A percentile compares a stretch with the other conserved stretches of the same genome.
These are phyloP conservation scores for Enteromius anoplus DNA, from an alignment of 2,797 vertebrate species.

Conservation along the genomic window DNA sequence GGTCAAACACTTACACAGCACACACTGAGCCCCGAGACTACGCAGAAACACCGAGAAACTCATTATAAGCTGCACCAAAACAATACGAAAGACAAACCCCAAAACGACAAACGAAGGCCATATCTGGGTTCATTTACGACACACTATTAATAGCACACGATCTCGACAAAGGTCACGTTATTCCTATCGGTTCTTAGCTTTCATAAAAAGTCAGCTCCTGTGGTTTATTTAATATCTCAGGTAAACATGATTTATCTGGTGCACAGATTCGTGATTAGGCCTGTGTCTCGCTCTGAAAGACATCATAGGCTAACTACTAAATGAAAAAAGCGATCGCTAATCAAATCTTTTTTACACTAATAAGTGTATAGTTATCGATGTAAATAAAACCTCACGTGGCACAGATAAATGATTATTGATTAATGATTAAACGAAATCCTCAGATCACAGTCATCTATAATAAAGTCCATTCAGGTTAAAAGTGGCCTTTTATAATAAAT, in stretches of 20 bases:
- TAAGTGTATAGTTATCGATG: neutral
- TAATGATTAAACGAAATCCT: neutral
- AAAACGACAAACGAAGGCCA: neutral
- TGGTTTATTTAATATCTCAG: neutral
- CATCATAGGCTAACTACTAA: neutral
- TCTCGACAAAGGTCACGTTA: neutral
- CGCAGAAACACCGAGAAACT: neutral
- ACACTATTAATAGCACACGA: neutral
- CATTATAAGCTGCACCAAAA: neutral
- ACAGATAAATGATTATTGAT: neutral
- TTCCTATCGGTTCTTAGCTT: neutral
- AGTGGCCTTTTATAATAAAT: neutral
- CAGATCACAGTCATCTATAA: neutral
- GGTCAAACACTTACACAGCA: neutral
- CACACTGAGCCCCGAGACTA: neutral
- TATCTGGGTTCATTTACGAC: neutral
- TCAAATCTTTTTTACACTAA: neutral
- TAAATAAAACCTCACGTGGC: neutral
- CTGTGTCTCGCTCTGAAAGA: neutral
- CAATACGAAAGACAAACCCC: neutral
- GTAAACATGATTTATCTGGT: neutral
- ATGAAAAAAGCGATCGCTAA: neutral
- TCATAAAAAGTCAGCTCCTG: neutral
- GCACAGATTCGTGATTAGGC: neutral
- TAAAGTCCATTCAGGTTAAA: neutral